Evolutionary conservation across 1,140 invertebrate species (phyloP).

Genomic region (Ganaspis sp.): DNA sequence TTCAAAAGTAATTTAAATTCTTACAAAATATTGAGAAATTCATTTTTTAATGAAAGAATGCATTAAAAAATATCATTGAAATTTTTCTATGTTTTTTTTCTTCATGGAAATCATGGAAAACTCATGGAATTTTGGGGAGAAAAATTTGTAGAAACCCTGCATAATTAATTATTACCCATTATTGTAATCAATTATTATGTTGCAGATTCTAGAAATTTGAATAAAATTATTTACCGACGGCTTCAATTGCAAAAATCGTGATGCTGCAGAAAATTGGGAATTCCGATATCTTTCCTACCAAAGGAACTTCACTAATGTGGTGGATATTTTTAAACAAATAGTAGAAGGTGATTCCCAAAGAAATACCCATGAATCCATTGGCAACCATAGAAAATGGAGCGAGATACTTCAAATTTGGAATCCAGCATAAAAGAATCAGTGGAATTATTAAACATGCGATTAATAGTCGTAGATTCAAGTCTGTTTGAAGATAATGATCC

Average conservation of each 20-base stretch:
- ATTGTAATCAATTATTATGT: too few relatives aligned
- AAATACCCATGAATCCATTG: slow-evolving; percentile 85
- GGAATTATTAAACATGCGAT: slow-evolving; percentile 80
- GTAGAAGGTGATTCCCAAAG: slow-evolving; percentile 85
- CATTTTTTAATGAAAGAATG: too few relatives aligned
- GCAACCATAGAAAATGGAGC: slow-evolving; percentile 88
- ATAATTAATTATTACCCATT: too few relatives aligned
- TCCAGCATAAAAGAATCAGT: slow-evolving; percentile 83
- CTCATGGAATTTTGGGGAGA: too few relatives aligned
- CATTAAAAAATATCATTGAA: too few relatives aligned
- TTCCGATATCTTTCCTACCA: slow-evolving; percentile 68
- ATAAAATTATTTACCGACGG: slow-evolving; percentile 84
- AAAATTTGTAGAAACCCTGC: too few relatives aligned
- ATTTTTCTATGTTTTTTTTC: too few relatives aligned
- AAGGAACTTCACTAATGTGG: slow-evolving; percentile 65
- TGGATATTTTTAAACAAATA: slow-evolving; percentile 82
- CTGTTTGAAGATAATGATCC: slow-evolving; percentile 69
- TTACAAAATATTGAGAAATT: too few relatives aligned
- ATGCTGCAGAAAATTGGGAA: slow-evolving; percentile 85
- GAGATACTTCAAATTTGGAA: slow-evolving; percentile 86
- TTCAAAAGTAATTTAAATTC: too few relatives aligned
- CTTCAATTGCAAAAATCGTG: slow-evolving; percentile 89
- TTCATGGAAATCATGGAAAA: too few relatives aligned
- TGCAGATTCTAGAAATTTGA: too few relatives aligned
- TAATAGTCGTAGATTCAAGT: slow-evolving; percentile 72